These are phyloP conservation scores for Lochmaea crataegi DNA, from an alignment of 2,888 invertebrate genomes.

Conservation along the genomic window DNA sequence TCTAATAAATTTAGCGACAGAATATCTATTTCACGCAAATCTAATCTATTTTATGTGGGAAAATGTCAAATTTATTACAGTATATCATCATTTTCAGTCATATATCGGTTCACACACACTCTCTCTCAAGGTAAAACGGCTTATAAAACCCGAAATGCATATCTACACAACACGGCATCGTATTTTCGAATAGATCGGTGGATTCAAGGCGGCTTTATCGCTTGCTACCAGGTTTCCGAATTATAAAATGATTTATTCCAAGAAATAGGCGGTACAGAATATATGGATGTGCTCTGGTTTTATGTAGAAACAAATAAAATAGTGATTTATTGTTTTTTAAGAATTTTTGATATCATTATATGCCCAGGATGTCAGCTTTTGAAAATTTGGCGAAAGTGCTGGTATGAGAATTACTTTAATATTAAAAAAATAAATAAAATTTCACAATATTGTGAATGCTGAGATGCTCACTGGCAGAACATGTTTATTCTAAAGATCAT, in stretches of 20 bases:
- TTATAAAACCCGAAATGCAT: conserved; percentile 58
- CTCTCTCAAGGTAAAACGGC: conserved; percentile 31
- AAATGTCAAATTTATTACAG: conserved; percentile 45
- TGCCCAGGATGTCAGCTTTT: too few species aligned
- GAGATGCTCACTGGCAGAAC: too few species aligned
- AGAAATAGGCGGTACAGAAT: conserved; percentile 59
- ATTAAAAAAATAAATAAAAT: too few species aligned
- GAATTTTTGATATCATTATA: conserved; percentile 13
- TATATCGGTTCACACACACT: conserved; percentile 35
- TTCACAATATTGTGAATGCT: too few species aligned
- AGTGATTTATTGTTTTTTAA: conserved; percentile 35
- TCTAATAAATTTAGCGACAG: conserved; percentile 31
- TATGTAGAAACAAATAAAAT: conserved; percentile 33
- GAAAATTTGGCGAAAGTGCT: conserved; percentile 15
- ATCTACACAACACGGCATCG: conserved; percentile 56
- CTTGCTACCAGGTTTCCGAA: conserved; percentile 59
- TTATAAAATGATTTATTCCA: conserved; percentile 62
- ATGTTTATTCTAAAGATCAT: too few species aligned
- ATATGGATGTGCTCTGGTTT: conserved; percentile 55
- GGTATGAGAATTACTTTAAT: background rate
- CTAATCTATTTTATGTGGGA: conserved; percentile 37
- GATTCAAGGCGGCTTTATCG: conserved; percentile 58
- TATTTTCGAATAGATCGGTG: conserved; percentile 50
- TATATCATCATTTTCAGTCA: conserved; percentile 54
- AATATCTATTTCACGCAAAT: conserved; percentile 34